Percentiles rank a stretch among this genome's conserved stretches.
These are phyloP conservation scores for Hypanus sabinus DNA, from an alignment of 2,113 vertebrate genomes.

Conservation along the genomic window DNA sequence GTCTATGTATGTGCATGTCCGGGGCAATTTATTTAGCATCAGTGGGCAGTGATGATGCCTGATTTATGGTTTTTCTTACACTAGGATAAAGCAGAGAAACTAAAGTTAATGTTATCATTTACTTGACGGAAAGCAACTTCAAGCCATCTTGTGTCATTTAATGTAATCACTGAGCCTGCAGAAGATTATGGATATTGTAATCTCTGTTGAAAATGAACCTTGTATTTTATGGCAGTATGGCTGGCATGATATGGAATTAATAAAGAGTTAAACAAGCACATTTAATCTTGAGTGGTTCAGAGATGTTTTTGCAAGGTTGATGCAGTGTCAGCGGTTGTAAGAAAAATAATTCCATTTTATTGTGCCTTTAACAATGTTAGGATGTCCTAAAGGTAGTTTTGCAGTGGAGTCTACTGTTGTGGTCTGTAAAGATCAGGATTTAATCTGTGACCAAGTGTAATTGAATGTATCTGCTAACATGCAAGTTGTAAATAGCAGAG, in stretches of 20 bases:
- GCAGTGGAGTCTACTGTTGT: neutral
- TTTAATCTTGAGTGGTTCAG: neutral
- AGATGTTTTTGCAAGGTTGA: neutral
- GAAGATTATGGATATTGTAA: neutral
- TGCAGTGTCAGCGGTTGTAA: neutral
- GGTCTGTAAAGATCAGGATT: neutral
- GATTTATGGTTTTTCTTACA: neutral
- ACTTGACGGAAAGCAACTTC: neutral
- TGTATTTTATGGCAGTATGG: neutral
- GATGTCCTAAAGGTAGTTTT: neutral
- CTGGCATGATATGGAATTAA: neutral
- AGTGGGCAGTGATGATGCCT: neutral
- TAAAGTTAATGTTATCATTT: neutral
- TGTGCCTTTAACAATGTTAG: neutral
- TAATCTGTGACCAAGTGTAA: neutral
- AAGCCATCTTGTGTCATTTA: neutral
- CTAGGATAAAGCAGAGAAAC: neutral
- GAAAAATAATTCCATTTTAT: neutral
- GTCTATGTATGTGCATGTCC: neutral
- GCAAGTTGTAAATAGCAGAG: neutral
- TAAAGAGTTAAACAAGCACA: neutral
- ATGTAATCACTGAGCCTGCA: too few relatives aligned
- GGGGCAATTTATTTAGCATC: neutral
- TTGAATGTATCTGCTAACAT: neutral
- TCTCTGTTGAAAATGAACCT: neutral